Evolutionary conservation across 2,888 invertebrate genomes (phyloP), one percentile per base, ranked within the genome.

Genomic region (Cremastinae sp.): DNA sequence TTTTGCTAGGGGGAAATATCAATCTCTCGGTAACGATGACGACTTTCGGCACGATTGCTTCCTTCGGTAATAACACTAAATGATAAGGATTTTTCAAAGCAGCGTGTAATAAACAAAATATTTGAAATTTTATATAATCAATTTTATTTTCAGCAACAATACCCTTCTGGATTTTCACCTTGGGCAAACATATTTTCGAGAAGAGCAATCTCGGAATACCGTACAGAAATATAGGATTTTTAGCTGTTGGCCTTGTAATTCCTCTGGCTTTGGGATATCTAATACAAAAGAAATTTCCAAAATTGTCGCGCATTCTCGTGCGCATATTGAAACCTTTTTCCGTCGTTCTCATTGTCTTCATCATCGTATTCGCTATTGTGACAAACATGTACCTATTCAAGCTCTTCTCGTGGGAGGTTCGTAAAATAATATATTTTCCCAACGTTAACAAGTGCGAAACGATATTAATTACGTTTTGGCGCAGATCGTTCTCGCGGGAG

Each of bases 11-110:
- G 2, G 98, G 97, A 3, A 98, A 99, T 90, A 93, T 98, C 3
- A 95, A 97, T 88, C 91, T 99, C 45, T 98, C 98, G 0, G 94
- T 99, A 56, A 95, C 98, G 12, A 98, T 99, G 98, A 99, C 98
- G 0, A 94, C 97, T 7, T 91, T 97, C 68, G 95, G 97, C 75
- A 98, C 97, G 1, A 89, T 98, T 3, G 94, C 95, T 0, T 95
- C 98, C 0, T 95, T 98, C 84, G 96, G 95, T 94, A 89, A 89
- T 89, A 3, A 5, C 28, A n/a, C 5, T n/a, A 45, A 5, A n/a
- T 45, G 12, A 45, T 14, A 9, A 54, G 5, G 12, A 34, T 28
- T 61, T 28, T 54, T 16, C 12, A 5, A 18, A 18, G 12, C 1
- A 12, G 12, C 12, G 5, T 12, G 2, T 12, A 12, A 12, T 9